phyloP scores from a whole-genome alignment of 2,113 vertebrate species.

The Nyctereutes procyonoides region DNA sequence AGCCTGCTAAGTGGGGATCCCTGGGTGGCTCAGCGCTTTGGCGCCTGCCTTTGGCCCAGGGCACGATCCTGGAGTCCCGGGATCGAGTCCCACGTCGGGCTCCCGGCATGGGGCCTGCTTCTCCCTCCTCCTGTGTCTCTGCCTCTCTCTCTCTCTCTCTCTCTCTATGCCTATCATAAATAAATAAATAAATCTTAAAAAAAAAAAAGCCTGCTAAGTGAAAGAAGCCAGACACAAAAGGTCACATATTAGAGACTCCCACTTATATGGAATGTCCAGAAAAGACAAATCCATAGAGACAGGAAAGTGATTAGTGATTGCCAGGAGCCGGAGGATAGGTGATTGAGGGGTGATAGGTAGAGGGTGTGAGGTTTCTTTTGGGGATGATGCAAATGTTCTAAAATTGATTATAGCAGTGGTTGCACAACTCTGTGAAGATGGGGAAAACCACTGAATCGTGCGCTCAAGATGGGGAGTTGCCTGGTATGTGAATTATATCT shows the following conservation, averaged over 20 bases:
- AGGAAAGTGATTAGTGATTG: not conserved
- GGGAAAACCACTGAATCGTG: fast-evolving
- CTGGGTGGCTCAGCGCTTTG: no score
- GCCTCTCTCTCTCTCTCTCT: no score
- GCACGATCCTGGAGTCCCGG: no score
- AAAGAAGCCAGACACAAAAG: not conserved
- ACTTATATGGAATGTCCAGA: not conserved
- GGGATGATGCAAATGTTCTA: not conserved
- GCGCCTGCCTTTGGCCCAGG: no score
- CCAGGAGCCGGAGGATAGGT: not conserved
- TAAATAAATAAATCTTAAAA: no score
- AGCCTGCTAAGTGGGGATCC: no score
- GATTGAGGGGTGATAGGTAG: not conserved
- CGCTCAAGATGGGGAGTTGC: not conserved
- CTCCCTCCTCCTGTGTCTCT: no score
- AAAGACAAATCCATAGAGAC: not conserved
- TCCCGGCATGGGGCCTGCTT: no score
- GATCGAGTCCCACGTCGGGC: no score
- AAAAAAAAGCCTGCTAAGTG: no score
- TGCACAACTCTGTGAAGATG: not conserved
- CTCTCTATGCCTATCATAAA: no score
- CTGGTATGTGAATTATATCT: no score
- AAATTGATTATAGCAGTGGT: not conserved
- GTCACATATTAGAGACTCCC: not conserved
- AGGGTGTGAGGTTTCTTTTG: not conserved